Evolutionary conservation across 2,113 vertebrate genomes (phyloP), one percentile per base, ranked within the genome.

Genomic region (Clarias gariepinus): DNA sequence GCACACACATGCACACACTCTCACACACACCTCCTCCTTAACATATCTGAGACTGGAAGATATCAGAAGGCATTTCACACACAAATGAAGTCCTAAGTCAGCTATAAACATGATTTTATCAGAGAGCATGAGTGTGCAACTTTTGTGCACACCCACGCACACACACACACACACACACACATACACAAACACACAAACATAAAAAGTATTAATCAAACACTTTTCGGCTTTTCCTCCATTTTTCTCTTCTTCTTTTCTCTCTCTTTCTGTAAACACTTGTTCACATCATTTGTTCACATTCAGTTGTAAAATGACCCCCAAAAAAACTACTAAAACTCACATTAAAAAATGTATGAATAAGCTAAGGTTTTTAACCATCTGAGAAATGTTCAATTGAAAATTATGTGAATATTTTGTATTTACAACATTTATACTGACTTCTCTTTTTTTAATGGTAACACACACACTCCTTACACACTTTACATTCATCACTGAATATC

Each of bases 1-100:
- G 52, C 84, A 81, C 80, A 83, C 81, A 80, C 61, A 69, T 63
- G 84, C 86, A 53, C 30, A 63, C 47, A 55, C 30, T 25, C 23
- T n/a, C 23, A 64, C 61, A 64, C 61, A 64, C 61, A 64, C 25
- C 25, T 6, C 7, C 23, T 55, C 55, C 25, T 28, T 15, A 28
- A 16, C 13, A 55, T 18, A 10, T 28, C 47, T 55, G 5, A 28
- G 25, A 53, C 5, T 18, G 47, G 21, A 52, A 25, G 52, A 28
- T 28, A 52, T n/a, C 23, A 77, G 52, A 77, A 55, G 6, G 25
- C 47, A 77, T 77, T 77, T 55, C 25, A 77, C 74, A 55, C 47
- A 52, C 12, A 55, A 47, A 77, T 53, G n/a, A 77, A 77, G 41
- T 47, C 19, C 33, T 47, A 47, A 71, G 71, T 74, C 71, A 47